Evolutionary conservation across 64 coral and sea anemone genomes (phyloP).

Genomic region (Stylophora pistillata): DNA sequence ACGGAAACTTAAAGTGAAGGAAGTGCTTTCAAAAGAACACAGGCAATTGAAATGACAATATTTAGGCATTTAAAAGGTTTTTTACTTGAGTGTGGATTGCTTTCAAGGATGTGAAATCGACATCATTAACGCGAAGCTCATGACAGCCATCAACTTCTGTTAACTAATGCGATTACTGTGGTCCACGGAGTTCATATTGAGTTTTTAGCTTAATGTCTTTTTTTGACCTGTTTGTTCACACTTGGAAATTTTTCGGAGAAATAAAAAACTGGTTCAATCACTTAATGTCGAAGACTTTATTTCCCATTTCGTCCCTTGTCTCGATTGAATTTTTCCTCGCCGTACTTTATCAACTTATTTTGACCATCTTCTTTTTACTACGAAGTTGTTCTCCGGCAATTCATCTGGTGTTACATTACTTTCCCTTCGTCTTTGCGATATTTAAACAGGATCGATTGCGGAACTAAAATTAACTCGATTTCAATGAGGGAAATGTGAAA

Average conservation of each 20-base stretch:
- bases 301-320: too few relatives aligned
- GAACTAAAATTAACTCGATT: constrained; percentile 33
- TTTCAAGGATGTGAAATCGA: constrained; percentile 92
- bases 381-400: constrained; percentile 21
- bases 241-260: constrained; percentile 15
- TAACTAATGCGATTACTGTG: constrained; percentile 71
- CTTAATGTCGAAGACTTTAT: not conserved
- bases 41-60: constrained; percentile 94
- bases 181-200: constrained; percentile 17
- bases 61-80: constrained; percentile 87
- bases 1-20: constrained; percentile 90
- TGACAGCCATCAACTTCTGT: constrained; percentile 59
- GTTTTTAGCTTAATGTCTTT: constrained; percentile 7
- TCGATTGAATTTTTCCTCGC: constrained; percentile 12
- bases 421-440: constrained; percentile 26
- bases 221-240: constrained; percentile 7
- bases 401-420: constrained; percentile 45
- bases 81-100: constrained; percentile 83
- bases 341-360: not conserved
- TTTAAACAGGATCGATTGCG: constrained; percentile 40
- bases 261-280: constrained; percentile 1
- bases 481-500: constrained; percentile 9
- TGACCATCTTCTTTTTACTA: constrained; percentile 29
- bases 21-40: constrained; percentile 76
- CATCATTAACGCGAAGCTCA: constrained; percentile 78